Conservation (phyloP, 2,113 vertebrate species). For the Thamnaconus septentrionalis region DNA sequence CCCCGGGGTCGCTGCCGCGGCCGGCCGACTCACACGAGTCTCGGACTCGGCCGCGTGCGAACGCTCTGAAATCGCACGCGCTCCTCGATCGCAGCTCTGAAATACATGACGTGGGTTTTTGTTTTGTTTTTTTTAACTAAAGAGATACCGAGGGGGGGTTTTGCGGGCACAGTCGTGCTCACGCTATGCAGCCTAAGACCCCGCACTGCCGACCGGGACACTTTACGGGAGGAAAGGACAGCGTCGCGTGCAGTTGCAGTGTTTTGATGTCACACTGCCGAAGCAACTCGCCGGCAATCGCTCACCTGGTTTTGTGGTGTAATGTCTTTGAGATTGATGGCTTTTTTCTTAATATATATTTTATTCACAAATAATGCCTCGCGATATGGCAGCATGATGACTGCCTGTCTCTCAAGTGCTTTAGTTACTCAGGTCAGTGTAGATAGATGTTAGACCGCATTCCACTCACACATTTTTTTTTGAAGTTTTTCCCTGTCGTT, state of each 20-base stretch:
- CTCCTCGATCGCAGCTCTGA: conserved; percentile 1
- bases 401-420: conserved; percentile 64
- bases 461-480: conserved; percentile 42
- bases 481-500: conserved; percentile 24
- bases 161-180: conserved; percentile 1
- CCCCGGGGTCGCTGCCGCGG: too few relatives aligned
- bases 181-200: conserved; percentile 13
- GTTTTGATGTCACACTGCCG: conserved; percentile 29
- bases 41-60: neutral
- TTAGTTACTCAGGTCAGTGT: conserved; percentile 71
- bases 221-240: conserved; percentile 27
- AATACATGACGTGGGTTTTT: neutral
- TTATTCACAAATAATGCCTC: conserved; percentile 54
- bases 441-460: conserved; percentile 50
- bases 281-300: conserved; percentile 20
- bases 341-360: conserved; percentile 5
- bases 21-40: too few relatives aligned
- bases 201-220: conserved; percentile 21
- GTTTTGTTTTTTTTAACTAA: too few relatives aligned
- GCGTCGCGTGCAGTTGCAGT: conserved; percentile 8
- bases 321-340: conserved; percentile 3
- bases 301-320: conserved; percentile 5
- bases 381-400: conserved; percentile 13
- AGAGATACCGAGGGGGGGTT: neutral
- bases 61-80: conserved; percentile 1